Evolutionary conservation across 2,797 vertebrate genomes (phyloP), one percentile per base, ranked within the genome.

Genomic region (Cottoperca gobio): DNA sequence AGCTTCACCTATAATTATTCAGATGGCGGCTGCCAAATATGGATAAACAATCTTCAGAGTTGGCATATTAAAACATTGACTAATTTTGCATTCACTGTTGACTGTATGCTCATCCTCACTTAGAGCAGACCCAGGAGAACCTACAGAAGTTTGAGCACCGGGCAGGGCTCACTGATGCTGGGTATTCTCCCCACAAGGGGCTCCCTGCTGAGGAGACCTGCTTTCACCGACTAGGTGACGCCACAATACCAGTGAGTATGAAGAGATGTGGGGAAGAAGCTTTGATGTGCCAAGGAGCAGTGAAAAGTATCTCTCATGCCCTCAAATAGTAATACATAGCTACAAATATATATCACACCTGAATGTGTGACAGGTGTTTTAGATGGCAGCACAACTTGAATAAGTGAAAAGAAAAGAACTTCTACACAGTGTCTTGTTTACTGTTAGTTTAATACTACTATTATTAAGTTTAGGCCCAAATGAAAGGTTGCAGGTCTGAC

Each of bases 111-210:
- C 40, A 23, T 75, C 16, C 83, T 93, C 0, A 91, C 90, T 65
- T 84, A 99, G 98, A 96, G 87, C 96, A 99, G 86, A 96, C 94
- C 48, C 96, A 99, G 59, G 97, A 99, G 88, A 98, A 93, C 92
- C 95, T 99, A 60, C 97, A 97, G 57, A 96, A 78, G 79, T 99
- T 99, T 81, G 97, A 99, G 86, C 95, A 97, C 86, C 97, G 96
- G 88, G 97, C 97, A 49, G 97, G 98, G 28, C 94, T 99, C 93
- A 96, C 95, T 43, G 97, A 97, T 46, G 94, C 95, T 13, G 95
- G 95, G 23, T 99, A 99, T 89, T 95, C 95, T 31, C 98, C 97
- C 14, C 96, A 97, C 93, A 99, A 97, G 86, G 97, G 97, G 78
- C 96, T 99, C 28, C 95, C 95, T 74, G 93, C 97, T 0, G 97